These are phyloP conservation scores for Ctenopoma multispine DNA, from an alignment of 2,797 vertebrate species.

Conservation along the genomic window DNA sequence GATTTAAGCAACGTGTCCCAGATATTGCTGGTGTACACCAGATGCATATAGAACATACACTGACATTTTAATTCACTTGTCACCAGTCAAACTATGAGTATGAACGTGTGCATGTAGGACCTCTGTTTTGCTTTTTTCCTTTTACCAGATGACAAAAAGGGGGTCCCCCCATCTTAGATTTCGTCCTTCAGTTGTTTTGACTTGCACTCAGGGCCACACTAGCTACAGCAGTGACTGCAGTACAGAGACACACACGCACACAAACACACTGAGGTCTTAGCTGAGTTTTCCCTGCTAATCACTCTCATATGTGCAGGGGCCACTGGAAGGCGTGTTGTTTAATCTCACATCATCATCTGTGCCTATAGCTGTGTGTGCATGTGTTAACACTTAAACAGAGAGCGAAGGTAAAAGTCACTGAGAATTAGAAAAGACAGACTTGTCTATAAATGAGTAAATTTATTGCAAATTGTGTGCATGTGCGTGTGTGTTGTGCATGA, in stretches of 20 bases:
- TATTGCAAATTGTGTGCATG: conserved; percentile 11
- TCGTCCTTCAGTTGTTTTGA: conserved; percentile 62
- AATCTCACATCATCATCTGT: conserved; percentile 65
- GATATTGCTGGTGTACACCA: too few relatives aligned
- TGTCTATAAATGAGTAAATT: conserved; percentile 22
- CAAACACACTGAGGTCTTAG: conserved; percentile 21
- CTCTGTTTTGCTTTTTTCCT: conserved; percentile 9
- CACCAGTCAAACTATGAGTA: conserved; percentile 8
- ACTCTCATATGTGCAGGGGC: conserved; percentile 74
- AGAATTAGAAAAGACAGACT: conserved; percentile 27
- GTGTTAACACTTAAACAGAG: conserved; percentile 58
- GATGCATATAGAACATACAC: too few relatives aligned
- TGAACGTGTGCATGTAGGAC: conserved; percentile 31
- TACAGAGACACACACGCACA: conserved; percentile 15
- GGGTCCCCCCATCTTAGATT: conserved; percentile 57
- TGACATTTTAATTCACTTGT: conserved; percentile 35
- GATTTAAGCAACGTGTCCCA: too few relatives aligned
- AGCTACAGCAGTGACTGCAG: conserved; percentile 49
- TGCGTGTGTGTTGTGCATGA: background rate
- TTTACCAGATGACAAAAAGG: conserved; percentile 59
- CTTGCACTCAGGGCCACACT: conserved; percentile 51
- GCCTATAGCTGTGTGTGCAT: conserved; percentile 53
- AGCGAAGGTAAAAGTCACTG: conserved; percentile 33
- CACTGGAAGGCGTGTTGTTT: conserved; percentile 59
- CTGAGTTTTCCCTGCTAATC: conserved; percentile 70